Evolutionary conservation across 2,888 invertebrate genomes (phyloP).

Genomic region (Scaeva pyrastri): DNA sequence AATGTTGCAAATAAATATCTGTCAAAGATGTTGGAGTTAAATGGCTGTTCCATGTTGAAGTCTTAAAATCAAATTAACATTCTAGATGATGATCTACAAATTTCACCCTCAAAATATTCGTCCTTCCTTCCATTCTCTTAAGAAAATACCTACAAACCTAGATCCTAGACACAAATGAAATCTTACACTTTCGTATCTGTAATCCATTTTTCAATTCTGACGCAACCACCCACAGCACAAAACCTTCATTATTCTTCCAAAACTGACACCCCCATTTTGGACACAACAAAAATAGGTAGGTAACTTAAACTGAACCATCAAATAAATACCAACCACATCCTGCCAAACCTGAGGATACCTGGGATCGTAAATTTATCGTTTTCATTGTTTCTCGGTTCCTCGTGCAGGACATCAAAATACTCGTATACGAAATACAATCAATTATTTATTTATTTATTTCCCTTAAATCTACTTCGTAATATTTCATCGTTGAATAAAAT

Average conservation of each 20-base stretch:
- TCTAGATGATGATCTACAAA: too few relatives aligned
- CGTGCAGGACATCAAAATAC: slow-evolving; percentile 22
- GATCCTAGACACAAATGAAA: slow-evolving; percentile 10
- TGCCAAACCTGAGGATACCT: not conserved
- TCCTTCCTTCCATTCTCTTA: too few relatives aligned
- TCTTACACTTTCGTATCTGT: slow-evolving; percentile 1
- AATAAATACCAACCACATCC: slow-evolving; percentile 42
- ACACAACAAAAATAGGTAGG: slow-evolving; percentile 8
- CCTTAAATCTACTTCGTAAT: slow-evolving; percentile 27
- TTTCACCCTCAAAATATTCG: too few relatives aligned
- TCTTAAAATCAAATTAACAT: too few relatives aligned
- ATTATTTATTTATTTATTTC: slow-evolving; percentile 47
- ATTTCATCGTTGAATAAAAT: slow-evolving; percentile 7
- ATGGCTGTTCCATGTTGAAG: too few relatives aligned
- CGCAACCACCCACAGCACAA: not conserved
- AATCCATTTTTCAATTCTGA: slow-evolving; percentile 31
- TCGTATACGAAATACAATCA: slow-evolving; percentile 45
- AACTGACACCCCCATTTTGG: slow-evolving; percentile 12
- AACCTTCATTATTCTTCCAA: slow-evolving; percentile 19
- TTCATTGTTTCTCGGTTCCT: slow-evolving; percentile 26
- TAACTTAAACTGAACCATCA: slow-evolving; percentile 12
- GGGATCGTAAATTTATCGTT: slow-evolving; percentile 1
- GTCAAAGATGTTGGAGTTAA: too few relatives aligned
- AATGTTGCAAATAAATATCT: too few relatives aligned
- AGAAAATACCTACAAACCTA: too few relatives aligned